These are phyloP conservation scores for Kryphioiulus occultus DNA, from an alignment of 2,888 invertebrate species.

Conservation along the genomic window DNA sequence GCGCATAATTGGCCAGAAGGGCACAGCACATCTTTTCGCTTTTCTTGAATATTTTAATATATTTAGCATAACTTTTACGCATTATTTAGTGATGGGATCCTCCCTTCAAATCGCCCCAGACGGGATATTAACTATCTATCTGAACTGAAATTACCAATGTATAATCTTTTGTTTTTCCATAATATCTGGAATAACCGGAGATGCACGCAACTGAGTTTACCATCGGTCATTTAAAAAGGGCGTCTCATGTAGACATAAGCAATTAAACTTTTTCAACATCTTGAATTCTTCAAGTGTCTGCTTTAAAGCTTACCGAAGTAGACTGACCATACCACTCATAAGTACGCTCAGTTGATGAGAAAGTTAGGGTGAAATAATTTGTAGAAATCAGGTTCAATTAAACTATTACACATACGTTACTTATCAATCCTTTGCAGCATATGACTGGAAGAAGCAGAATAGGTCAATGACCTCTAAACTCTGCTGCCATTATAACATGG, in stretches of 20 bases:
- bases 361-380: neutral
- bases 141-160: neutral
- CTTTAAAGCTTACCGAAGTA: neutral
- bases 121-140: neutral
- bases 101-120: neutral
- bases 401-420: neutral
- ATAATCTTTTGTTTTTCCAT: neutral
- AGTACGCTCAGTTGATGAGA: neutral
- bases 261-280: neutral
- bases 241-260: neutral
- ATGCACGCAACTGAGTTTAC: neutral
- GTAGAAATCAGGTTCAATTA: conserved; percentile 4
- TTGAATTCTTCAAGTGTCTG: neutral
- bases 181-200: neutral
- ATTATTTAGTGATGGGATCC: neutral
- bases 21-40: neutral
- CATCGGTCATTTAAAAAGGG: neutral
- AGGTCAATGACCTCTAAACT: neutral
- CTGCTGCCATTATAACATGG: neutral
- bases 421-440: neutral
- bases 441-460: neutral
- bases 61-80: neutral
- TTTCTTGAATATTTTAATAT: neutral
- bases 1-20: neutral
- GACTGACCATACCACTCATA: neutral